Evolutionary conservation across 2,888 invertebrate genomes (phyloP), one percentile per base, ranked within the genome.

Genomic region (Trissolcus brochymenae): DNA sequence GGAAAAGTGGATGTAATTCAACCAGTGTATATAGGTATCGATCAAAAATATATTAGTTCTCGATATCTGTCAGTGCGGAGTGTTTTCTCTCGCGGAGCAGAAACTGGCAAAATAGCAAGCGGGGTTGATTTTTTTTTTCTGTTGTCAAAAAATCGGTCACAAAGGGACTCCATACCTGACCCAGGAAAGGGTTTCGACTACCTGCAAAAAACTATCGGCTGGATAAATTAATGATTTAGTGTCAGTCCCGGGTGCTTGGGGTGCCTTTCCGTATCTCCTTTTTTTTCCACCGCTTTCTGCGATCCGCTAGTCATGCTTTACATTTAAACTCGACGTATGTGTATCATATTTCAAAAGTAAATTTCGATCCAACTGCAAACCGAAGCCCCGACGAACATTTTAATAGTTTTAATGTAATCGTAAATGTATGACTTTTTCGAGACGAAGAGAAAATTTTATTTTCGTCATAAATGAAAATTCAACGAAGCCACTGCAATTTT

Each of bases 21-120:
- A 62, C 81, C 81, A 64, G 71, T 81, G 79, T 78, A 7, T 35
- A 65, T 72, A 67, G 79, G 84, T 85, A 88, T 87, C 87, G 88
- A 89, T 89, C 87, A 89, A 88, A 88, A 89, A 89, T 89, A 88
- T 89, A 89, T 89, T 89, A 89, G 89, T 87, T 81, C 82, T 84
- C 87, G 84, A 87, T 88, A 86, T 35, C 89, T 88, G 89, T 16
- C 88, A 88, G 86, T 85, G 86, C 87, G 85, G 87, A 89, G 88
- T 88, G 87, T 88, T 88, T 87, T 87, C 82, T 81, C 82, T 85
- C 73, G 79, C 71, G 77, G 74, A 76, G 79, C 82, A 80, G 83
- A 84, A 85, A 82, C 77, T 68, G 70, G 78, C 81, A 74, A 73
- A 61, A 61, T 53, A 14, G 76, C 54, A 70, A 78, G 72, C 60